These are phyloP conservation scores for Microtus montanus DNA, from an alignment of 2,113 vertebrate genomes.

Conservation along the genomic window DNA sequence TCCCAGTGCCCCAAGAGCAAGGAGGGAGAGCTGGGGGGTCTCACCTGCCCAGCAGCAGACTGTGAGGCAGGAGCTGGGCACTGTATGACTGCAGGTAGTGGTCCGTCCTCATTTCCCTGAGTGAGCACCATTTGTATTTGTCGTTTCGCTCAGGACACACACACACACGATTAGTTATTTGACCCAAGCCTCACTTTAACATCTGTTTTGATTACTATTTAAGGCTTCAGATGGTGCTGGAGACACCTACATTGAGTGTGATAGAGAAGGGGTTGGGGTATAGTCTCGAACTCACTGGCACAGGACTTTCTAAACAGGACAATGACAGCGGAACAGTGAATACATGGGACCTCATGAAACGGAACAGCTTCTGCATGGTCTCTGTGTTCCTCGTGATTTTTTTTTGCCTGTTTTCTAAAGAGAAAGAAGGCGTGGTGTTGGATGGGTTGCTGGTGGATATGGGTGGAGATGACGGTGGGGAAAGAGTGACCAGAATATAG, in stretches of 20 bases:
- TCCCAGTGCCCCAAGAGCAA: background rate
- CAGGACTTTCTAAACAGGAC: background rate
- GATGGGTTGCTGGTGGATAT: background rate
- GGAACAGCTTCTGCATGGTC: background rate
- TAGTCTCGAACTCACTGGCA: background rate
- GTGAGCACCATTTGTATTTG: background rate
- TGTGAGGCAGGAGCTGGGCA: background rate
- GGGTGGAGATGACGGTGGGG: background rate
- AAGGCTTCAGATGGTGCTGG: background rate
- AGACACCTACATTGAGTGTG: background rate
- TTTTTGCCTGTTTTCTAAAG: background rate
- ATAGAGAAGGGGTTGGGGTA: background rate
- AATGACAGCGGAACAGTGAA: no score
- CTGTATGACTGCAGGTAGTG: background rate
- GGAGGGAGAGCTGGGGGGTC: no score
- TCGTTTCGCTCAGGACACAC: background rate
- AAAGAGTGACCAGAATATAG: background rate
- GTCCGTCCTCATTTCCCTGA: background rate
- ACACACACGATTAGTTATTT: background rate
- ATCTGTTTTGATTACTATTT: background rate
- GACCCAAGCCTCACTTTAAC: background rate
- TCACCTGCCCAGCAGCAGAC: fast-evolving
- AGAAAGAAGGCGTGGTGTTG: background rate
- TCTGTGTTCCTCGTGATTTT: background rate
- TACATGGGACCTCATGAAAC: background rate